Conservation (phyloP, 1,140 invertebrate species). For the Lamellibrachia luymesi region DNA sequence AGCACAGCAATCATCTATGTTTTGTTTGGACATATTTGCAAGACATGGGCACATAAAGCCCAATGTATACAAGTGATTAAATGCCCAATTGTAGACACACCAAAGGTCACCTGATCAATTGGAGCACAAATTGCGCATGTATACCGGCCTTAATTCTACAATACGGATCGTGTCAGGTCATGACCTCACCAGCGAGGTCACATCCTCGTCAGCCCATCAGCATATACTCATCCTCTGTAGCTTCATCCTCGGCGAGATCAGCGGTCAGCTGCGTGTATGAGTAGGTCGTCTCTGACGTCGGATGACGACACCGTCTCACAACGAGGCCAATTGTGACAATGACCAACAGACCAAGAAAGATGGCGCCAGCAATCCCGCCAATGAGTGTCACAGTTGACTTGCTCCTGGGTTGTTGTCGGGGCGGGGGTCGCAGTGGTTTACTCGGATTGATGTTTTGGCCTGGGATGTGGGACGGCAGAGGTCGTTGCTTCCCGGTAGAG, state of each 20-base stretch:
- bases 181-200: not conserved
- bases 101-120: too few species aligned
- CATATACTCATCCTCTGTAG: slow-evolving; percentile 16
- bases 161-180: not conserved
- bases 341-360: not conserved
- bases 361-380: not conserved
- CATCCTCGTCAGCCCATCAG: slow-evolving; percentile 7
- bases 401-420: not conserved
- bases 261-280: slow-evolving; percentile 19
- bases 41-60: too few species aligned
- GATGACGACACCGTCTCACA: slow-evolving; percentile 11
- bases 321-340: not conserved
- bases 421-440: not conserved
- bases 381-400: not conserved
- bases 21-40: not conserved
- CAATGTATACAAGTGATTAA: too few species aligned
- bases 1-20: not conserved
- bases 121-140: too few species aligned
- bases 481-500: not conserved
- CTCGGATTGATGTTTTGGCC: not conserved
- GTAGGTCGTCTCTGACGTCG: slow-evolving; percentile 5
- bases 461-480: not conserved
- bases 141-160: too few species aligned
- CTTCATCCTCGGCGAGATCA: slow-evolving; percentile 15
- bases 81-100: too few species aligned